A percentile compares a stretch with the other conserved stretches of the same genome.
Evolutionary conservation across 2,113 vertebrate genomes (phyloP).

Genomic region (Sprattus sprattus): DNA sequence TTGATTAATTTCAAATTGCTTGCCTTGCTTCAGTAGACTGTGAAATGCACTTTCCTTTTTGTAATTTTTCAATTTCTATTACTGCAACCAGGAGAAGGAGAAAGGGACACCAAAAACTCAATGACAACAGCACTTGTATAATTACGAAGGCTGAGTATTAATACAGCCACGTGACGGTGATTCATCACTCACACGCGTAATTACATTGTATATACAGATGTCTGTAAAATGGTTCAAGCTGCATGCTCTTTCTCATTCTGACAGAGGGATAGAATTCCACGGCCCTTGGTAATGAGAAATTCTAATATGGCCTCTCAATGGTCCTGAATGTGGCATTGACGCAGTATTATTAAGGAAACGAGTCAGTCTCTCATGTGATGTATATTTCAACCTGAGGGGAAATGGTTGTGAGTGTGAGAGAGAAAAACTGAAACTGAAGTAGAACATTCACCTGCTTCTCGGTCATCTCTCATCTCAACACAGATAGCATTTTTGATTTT

Average conservation of each 20-base stretch:
- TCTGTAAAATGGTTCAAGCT: slow-evolving; percentile 58
- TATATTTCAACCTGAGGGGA: neutral
- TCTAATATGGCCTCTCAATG: slow-evolving; percentile 42
- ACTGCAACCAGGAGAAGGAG: slow-evolving; percentile 56
- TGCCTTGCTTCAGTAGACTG: slow-evolving; percentile 75
- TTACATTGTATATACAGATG: slow-evolving; percentile 77
- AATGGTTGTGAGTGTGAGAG: neutral
- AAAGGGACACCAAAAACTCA: slow-evolving; percentile 46
- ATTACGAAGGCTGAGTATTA: slow-evolving; percentile 73
- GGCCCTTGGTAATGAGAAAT: slow-evolving; percentile 44
- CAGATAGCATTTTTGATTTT: no score
- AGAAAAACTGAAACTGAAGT: no score
- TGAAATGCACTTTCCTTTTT: slow-evolving; percentile 77
- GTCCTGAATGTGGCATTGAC: neutral
- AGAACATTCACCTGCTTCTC: no score
- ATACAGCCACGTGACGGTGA: slow-evolving; percentile 67
- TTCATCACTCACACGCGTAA: slow-evolving; percentile 73
- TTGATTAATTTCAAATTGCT: slow-evolving; percentile 79
- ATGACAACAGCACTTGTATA: slow-evolving; percentile 65
- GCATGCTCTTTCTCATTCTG: slow-evolving; percentile 53
- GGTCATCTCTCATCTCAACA: no score
- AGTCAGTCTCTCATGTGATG: neutral
- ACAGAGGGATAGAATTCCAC: slow-evolving; percentile 50
- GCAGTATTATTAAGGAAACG: neutral
- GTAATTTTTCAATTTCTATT: slow-evolving; percentile 73